Base-by-base conservation (phyloP, 1,140 invertebrate genomes). In the Pemphigus obesinymphae region DNA sequence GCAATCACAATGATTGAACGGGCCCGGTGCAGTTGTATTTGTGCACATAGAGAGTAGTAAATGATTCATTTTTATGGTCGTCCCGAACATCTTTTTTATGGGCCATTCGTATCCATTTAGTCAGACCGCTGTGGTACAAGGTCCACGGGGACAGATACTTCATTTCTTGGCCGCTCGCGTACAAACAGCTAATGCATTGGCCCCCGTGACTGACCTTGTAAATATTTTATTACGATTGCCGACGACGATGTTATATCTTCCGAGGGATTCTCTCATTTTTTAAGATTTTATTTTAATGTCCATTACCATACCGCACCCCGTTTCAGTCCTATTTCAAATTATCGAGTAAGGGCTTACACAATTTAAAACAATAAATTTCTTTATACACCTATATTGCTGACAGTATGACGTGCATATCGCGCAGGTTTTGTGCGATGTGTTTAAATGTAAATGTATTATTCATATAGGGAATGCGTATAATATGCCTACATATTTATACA, bases 31-130 rank as follows among this genome's bases (percentile, higher is more conserved):
- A 40, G 31, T 23, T 78, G 75, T 55, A 78, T 61, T 55, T 58
- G 50, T 58, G 20, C 53, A 37, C 50, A 37, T 61, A 43, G n/a
- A 43, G n/a, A 80, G 76, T 80, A 80, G 75, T 80, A 80, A 80
- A 80, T 80, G 76, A 80, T 80, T 80, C 76, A 80, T 80, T 80
- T 80, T 80, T 80, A 80, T 80, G 53, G 55, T 80, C 76, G 55
- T 80, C 37, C 23, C 76, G 26, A 80, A 80, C 76, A 63, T 80
- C 76, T 80, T 80, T 80, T 80, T 80, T 80, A 80, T 80, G 76
- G 76, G 55, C 76, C 55, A 80, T 80, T 63, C 76, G 76, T 80
- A 80, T 80, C 76, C 76, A 80, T 80, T 80, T 80, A 80, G 76
- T 80, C 53, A 80, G 76, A 80, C 76, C 53, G 76, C 37, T 20